Conservation (phyloP, 2,113 vertebrate genomes). For the Gnathonemus echidnorhynchus region DNA sequence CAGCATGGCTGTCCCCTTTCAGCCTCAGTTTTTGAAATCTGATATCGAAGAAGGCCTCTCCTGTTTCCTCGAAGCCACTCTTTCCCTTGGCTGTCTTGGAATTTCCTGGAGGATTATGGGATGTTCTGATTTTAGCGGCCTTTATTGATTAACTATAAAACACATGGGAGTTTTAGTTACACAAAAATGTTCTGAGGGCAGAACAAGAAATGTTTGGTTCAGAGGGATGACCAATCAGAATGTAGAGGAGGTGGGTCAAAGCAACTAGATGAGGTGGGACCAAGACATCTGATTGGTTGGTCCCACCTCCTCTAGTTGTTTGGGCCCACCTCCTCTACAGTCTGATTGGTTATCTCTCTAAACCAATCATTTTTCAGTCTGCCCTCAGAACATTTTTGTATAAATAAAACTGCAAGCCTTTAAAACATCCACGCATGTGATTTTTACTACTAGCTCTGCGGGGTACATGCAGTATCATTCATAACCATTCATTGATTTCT, state of each 20-base stretch:
- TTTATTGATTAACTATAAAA: constrained; percentile 24
- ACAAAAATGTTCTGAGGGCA: not conserved
- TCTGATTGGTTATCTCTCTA: too few species aligned
- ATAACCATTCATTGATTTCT: not conserved
- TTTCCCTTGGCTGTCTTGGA: not conserved
- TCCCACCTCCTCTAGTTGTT: too few species aligned
- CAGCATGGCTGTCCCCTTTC: not conserved
- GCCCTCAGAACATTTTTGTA: not conserved
- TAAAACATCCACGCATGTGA: not conserved
- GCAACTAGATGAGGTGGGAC: not conserved
- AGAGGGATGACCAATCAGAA: not conserved
- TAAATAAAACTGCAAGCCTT: not conserved
- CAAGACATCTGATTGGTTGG: too few species aligned
- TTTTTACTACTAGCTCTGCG: not conserved
- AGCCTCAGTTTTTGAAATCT: not conserved
- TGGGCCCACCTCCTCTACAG: too few species aligned
- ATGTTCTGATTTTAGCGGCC: not conserved
- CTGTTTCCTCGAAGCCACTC: not conserved
- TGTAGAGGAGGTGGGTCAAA: not conserved
- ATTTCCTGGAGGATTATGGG: not conserved
- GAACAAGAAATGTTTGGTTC: not conserved
- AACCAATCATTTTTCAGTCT: too few species aligned
- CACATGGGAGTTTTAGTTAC: not conserved
- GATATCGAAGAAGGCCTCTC: not conserved
- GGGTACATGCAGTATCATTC: not conserved